A percentile compares a stretch with the other conserved stretches of the same genome.
phyloP scores from a whole-genome alignment of 2,888 invertebrate species.

The Gari tellinella region DNA sequence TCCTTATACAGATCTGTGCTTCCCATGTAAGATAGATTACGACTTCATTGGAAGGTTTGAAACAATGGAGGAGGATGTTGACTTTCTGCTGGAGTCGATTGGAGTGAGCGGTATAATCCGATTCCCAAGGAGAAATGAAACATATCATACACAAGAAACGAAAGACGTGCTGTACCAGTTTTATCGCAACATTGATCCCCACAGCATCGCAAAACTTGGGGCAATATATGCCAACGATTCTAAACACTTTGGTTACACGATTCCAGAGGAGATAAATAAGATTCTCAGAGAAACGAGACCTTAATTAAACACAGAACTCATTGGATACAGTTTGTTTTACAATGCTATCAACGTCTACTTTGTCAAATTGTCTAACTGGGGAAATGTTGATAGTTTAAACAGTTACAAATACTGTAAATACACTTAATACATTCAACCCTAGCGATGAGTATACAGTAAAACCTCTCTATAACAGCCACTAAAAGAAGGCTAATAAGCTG shows the following conservation, averaged over 20 bases:
- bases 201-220: slow-evolving; percentile 64
- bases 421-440: too few relatives aligned
- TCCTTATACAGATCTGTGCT: slow-evolving; percentile 92
- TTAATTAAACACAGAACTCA: too few relatives aligned
- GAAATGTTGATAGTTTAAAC: too few relatives aligned
- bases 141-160: slow-evolving; percentile 88
- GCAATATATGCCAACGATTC: slow-evolving; percentile 91
- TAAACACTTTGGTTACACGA: slow-evolving; percentile 90
- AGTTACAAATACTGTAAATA: too few relatives aligned
- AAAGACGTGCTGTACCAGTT: slow-evolving; percentile 89
- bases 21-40: slow-evolving; percentile 94
- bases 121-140: slow-evolving; percentile 75
- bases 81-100: slow-evolving; percentile 81
- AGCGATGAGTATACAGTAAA: too few relatives aligned
- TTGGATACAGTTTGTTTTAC: too few relatives aligned
- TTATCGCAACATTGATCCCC: slow-evolving; percentile 90
- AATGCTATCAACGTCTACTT: too few relatives aligned
- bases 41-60: slow-evolving; percentile 96
- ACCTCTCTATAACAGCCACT: too few relatives aligned
- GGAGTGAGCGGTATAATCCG: slow-evolving; percentile 64
- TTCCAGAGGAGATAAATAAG: slow-evolving; percentile 48
- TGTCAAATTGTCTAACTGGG: too few relatives aligned
- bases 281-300: not conserved
- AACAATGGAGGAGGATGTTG: slow-evolving; percentile 92
- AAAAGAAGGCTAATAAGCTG: too few relatives aligned